Evolutionary conservation across 2,888 invertebrate species (phyloP), one percentile per base, ranked within the genome.

Genomic region (Aproaerema taeniolella): DNA sequence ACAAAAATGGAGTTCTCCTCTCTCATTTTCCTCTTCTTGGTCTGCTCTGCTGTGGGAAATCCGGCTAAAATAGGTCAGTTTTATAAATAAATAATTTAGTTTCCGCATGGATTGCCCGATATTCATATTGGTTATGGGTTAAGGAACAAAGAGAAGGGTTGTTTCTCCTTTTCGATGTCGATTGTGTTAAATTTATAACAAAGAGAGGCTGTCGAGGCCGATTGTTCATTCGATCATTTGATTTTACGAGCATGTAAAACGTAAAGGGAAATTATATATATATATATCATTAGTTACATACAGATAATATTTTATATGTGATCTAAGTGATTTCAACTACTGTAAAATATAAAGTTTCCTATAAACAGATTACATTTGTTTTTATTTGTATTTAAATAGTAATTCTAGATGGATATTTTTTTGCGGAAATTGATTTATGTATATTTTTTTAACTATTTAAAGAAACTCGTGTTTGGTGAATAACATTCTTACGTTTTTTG

Each of bases 61-160:
- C 85, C 85, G 40, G 80, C 83, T 41, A 86, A 86, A 81, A 78
- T 81, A 73, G 85, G 85, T 83, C 61, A 80, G 85, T 81, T 67
- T 55, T 54, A 52, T 68, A 65, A 69, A 69, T 50, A 50, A 47
- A 47, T 74, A 65, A 73, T 72, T 69, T 70, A 68, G 64, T 69
- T 69, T 65, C 54, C 52, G 53, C 50, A 50, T 51, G 60, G 60
- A 59, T 61, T 50, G 62, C 51, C 60, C 32, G 38, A 43, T 33
- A 30, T 41, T 36, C 30, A 37, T 42, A 41, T 41, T 37, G 39
- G 38, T 29, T 44, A 28, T 38, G 32, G 29, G 10, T 34, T 16
- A 10, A 12, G 11, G 31, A 12, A 43, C 42, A 42, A 42, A 34
- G 36, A 29, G n/a, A 17, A 33, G 16, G 16, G 15, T 7, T 20